These are phyloP conservation scores for Actinia equina DNA, from an alignment of 64 coral and sea anemone species.

Conservation along the genomic window DNA sequence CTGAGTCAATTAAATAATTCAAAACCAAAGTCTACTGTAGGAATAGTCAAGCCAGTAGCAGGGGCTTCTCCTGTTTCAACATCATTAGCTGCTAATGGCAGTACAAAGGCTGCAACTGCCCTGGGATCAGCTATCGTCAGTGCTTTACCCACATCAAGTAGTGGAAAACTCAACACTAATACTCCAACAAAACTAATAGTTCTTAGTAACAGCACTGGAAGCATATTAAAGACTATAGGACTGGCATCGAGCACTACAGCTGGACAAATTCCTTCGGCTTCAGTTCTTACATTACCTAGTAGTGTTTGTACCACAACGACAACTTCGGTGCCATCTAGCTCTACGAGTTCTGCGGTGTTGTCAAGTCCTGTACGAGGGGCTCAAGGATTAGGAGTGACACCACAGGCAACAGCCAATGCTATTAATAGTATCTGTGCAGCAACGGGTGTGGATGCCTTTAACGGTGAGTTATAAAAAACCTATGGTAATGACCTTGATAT, in stretches of 20 bases:
- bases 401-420: conserved; percentile 80
- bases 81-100: conserved; percentile 26
- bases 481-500: no score
- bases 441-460: conserved; percentile 88
- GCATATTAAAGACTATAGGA: conserved; percentile 94
- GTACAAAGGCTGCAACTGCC: conserved; percentile 42
- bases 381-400: conserved; percentile 44
- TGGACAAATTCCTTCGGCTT: conserved; percentile 48
- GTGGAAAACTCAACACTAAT: conserved; percentile 49
- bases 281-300: conserved; percentile 8
- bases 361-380: conserved; percentile 51
- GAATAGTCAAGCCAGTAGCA: conserved; percentile 12
- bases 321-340: conserved; percentile 41
- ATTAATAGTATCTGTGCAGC: conserved; percentile 97
- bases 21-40: conserved; percentile 54
- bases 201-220: conserved; percentile 77
- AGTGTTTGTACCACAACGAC: conserved; percentile 42
- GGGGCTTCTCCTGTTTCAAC: conserved; percentile 35
- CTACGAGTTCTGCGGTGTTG: conserved; percentile 24
- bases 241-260: conserved; percentile 62
- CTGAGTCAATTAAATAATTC: conserved; percentile 83
- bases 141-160: conserved; percentile 38
- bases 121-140: conserved; percentile 45
- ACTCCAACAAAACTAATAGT: conserved; percentile 95
- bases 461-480: conserved; percentile 90